Evolutionary conservation across 2,888 invertebrate species (phyloP), one percentile per base, ranked within the genome.

Genomic region (Bibio marci): DNA sequence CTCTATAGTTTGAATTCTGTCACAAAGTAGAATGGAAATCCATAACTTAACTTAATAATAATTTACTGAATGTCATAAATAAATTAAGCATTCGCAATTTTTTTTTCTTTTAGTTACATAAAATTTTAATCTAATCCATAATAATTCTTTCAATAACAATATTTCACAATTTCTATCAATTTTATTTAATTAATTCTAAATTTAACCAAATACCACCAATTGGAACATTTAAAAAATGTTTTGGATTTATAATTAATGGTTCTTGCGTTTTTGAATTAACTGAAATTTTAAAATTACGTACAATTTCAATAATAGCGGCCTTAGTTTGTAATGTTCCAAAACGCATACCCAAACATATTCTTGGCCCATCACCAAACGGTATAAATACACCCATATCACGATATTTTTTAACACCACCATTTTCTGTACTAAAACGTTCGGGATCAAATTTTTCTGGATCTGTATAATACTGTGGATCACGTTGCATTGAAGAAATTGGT

Each of bases 281-380:
- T 19, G 43, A 48, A 3, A 63, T 41, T 34, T 55, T 49, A 39
- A 56, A 63, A 31, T 57, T 56, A 19, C 45, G 47, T 1, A 62
- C 12, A 26, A 62, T 42, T 39, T 54, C 53, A n/a, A 52, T 53
- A 1, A 57, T 12, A 3, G 54, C 57, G 1, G 53, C 51, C 45
- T 61, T 62, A 1, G 54, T 45, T 48, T 61, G 62, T 0, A 49
- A 44, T 15, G 53, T 3, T 3, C 57, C 62, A 46, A 62, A 63
- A n/a, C 52, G 53, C 54, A 55, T 58, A 30, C 62, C 60, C 56
- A 37, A 28, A 28, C 28, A 37, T 10, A 5, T 54, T 30, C 60
- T 50, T 5, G 62, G 62, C 11, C 63, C 63, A 37, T 58, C 56
- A 10, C 62, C 37, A 28, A 28, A 37, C n/a, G 39, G 36, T 3